Percentiles rank a stretch among this genome's conserved stretches.
phyloP scores from a whole-genome alignment of 2,888 invertebrate genomes.

The Heliconius hortense region DNA sequence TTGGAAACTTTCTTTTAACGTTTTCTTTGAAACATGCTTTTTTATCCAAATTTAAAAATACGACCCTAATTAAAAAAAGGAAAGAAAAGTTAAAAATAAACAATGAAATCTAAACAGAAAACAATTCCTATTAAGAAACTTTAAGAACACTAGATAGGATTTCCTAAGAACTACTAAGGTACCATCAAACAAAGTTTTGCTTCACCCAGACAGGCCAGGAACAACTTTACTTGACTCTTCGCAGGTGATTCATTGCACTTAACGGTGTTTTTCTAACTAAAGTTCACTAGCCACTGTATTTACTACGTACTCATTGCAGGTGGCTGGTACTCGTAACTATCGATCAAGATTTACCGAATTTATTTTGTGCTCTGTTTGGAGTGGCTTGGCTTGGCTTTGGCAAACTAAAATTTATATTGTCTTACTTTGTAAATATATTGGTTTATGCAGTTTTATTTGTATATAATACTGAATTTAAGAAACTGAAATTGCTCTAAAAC shows the following conservation, averaged over 20 bases:
- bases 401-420: not conserved
- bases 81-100: not conserved
- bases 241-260: constrained; percentile 29
- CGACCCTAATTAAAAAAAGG: not conserved
- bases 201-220: constrained; percentile 25
- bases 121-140: constrained; percentile 24
- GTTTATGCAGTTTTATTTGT: not conserved
- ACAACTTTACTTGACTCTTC: constrained; percentile 30
- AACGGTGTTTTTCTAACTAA: constrained; percentile 26
- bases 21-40: too few species aligned
- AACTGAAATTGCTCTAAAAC: not conserved
- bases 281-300: constrained; percentile 20
- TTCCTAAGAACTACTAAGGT: constrained; percentile 12
- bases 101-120: not conserved
- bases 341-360: constrained; percentile 25
- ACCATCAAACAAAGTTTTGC: constrained; percentile 26
- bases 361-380: constrained; percentile 2
- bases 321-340: constrained; percentile 1
- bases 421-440: not conserved
- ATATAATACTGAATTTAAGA: not conserved
- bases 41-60: not conserved
- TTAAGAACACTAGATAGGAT: constrained; percentile 23
- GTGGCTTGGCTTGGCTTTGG: not conserved
- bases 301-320: constrained; percentile 19
- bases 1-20: too few species aligned